Evolutionary conservation across 2,888 invertebrate genomes (phyloP).

Genomic region (Agrilus biguttatus): DNA sequence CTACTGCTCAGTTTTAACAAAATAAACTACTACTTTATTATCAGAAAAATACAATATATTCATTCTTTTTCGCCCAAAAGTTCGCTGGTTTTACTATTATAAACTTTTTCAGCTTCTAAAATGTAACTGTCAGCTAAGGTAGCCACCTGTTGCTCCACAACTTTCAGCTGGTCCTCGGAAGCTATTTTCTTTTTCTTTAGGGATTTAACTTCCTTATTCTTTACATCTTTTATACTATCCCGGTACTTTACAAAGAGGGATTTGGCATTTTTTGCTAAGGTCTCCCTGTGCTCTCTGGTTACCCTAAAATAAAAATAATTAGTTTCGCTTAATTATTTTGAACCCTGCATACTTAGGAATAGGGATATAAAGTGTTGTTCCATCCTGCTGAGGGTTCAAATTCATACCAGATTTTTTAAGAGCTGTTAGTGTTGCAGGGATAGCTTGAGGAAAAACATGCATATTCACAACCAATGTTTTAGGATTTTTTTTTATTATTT

Average conservation of each 20-base stretch:
- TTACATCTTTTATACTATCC: conserved; percentile 59
- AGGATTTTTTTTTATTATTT: conserved; percentile 75
- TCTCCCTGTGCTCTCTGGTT: conserved; percentile 85
- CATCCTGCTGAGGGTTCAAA: conserved; percentile 89
- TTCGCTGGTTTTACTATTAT: conserved; percentile 60
- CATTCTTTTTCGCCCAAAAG: conserved; percentile 42
- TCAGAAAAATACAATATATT: conserved; percentile 1
- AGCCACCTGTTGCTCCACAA: conserved; percentile 54
- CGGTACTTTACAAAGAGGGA: conserved; percentile 63
- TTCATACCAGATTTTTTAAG: conserved; percentile 74
- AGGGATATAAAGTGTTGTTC: conserved; percentile 75
- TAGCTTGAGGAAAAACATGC: conserved; percentile 71
- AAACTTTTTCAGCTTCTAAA: conserved; percentile 45
- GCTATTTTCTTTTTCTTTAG: conserved; percentile 54
- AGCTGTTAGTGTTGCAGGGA: conserved; percentile 62
- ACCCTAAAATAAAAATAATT: conserved; percentile 34
- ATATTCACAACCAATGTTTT: conserved; percentile 76
- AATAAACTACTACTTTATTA: background rate
- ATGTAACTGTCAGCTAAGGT: conserved; percentile 55
- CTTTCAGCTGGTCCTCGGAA: conserved; percentile 54
- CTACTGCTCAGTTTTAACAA: too few species aligned
- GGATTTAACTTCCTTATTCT: conserved; percentile 55
- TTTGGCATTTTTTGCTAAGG: conserved; percentile 78
- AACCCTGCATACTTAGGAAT: conserved; percentile 58
- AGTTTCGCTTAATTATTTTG: conserved; percentile 1